Evolutionary conservation across 1,140 invertebrate species (phyloP).

Genomic region (Physella acuta): DNA sequence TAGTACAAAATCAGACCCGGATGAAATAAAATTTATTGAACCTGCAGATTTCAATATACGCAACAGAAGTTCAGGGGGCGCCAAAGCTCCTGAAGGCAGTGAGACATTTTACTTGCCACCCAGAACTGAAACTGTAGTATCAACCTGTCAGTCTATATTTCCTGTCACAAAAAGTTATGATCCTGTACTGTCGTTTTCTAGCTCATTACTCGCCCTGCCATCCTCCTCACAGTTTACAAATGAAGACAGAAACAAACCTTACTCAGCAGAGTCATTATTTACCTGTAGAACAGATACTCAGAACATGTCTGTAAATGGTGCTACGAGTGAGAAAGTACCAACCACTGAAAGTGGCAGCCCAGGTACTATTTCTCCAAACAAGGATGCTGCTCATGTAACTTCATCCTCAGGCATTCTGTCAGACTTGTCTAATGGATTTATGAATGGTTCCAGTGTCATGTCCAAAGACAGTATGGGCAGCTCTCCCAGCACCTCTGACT

Average conservation of each 20-base stretch:
- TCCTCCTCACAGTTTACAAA: not conserved
- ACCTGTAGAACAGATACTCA: not conserved
- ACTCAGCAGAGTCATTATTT: not conserved
- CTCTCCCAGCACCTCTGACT: no score
- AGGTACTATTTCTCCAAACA: not conserved
- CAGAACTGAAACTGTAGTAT: not conserved
- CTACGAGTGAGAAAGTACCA: no score
- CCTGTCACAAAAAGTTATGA: not conserved
- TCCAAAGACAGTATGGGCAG: no score
- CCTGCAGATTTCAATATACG: not conserved
- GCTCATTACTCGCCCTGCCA: not conserved
- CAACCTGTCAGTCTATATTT: not conserved
- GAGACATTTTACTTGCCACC: not conserved
- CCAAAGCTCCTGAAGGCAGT: not conserved
- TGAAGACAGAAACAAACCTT: not conserved
- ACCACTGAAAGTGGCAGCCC: not conserved
- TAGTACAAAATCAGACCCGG: slow-evolving; percentile 12
- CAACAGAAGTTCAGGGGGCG: not conserved
- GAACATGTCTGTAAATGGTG: not conserved
- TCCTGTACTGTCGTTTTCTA: not conserved
- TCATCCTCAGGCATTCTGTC: not conserved
- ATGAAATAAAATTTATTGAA: not conserved
- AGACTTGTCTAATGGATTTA: no score
- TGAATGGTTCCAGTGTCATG: no score
- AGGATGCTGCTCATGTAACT: not conserved